Percentiles rank a stretch among this genome's conserved stretches.
Evolutionary conservation across 2,113 vertebrate species (phyloP).

Genomic region (Saccopteryx leptura): DNA sequence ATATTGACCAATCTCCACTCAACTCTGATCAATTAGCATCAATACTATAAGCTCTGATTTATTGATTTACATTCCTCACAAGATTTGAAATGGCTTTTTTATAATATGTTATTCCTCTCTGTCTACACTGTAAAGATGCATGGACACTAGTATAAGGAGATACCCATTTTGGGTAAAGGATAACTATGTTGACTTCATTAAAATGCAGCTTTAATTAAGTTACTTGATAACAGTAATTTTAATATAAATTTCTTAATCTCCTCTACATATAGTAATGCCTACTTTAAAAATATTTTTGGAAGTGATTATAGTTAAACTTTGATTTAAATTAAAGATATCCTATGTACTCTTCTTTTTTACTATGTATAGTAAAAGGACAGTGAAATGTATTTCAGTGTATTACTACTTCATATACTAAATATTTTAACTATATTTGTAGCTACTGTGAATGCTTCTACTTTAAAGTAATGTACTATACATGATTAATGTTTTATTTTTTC

Average conservation of each 20-base stretch:
- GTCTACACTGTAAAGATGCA: background rate
- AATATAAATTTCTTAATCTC: conserved; percentile 27
- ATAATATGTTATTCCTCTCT: background rate
- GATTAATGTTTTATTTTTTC: background rate
- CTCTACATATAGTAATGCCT: background rate
- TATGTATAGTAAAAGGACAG: background rate
- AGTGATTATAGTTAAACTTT: conserved; percentile 30
- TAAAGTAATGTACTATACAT: background rate
- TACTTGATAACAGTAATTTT: conserved; percentile 10
- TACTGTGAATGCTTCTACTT: conserved; percentile 8
- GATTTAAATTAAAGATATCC: background rate
- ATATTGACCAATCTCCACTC: background rate
- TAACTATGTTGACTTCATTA: conserved; percentile 36
- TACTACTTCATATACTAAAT: background rate
- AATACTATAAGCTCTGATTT: conserved; percentile 27
- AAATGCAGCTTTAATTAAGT: conserved; percentile 57
- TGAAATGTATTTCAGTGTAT: background rate
- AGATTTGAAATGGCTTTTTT: background rate
- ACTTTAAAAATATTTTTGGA: conserved; percentile 20
- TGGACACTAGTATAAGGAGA: background rate
- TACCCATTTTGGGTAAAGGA: background rate
- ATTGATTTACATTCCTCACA: background rate
- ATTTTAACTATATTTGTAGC: background rate
- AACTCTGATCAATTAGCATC: background rate
- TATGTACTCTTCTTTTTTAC: background rate